Evolutionary conservation across 2,888 invertebrate genomes (phyloP), one percentile per base, ranked within the genome.

Genomic region (Hyalella azteca): DNA sequence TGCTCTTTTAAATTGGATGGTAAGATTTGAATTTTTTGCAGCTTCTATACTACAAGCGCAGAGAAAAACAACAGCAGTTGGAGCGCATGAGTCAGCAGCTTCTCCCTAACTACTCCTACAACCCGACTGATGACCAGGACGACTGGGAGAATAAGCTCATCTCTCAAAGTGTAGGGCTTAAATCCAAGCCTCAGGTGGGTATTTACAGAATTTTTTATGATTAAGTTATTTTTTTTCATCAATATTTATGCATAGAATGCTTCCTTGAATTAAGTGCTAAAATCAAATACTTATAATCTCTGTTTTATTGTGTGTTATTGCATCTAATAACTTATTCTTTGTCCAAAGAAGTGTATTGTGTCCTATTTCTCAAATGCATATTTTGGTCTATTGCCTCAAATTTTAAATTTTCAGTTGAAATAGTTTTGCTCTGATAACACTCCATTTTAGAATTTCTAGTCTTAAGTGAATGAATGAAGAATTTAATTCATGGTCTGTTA

Each of bases 31-130:
- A 54, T 19, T 19, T 81, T 19, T 54, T 73, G 80, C 80, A 78
- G 80, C 39, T 77, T 80, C 32, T 83, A 78, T 81, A 75, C 77
- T 36, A 81, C 40, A 73, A 78, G 41, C 88, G 89, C 81, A 89
- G 90, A 85, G 36, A 36, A 36, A 66, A 66, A 19, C 66, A 66
- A 19, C 88, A 89, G 81, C 89, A 91, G 85, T 86, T 91, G 85
- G 91, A 91, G 84, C 89, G 89, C 83, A 87, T 92, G 49, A 89
- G 92, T 73, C 91, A 91, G 86, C 91, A 91, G 86, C 88, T 92
- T 60, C 91, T 92, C 90, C 92, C 91, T 22, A 87, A 92, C 85
- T 93, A 93, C 86, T 92, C 91, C 85, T 92, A 92, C 87, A 92
- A 92, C 86, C 90, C 91, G 36, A 90, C 91, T n/a, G 92, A 92